Evolutionary conservation across 2,113 vertebrate species (phyloP), one percentile per base, ranked within the genome.

Genomic region (Girardinichthys multiradiatus): DNA sequence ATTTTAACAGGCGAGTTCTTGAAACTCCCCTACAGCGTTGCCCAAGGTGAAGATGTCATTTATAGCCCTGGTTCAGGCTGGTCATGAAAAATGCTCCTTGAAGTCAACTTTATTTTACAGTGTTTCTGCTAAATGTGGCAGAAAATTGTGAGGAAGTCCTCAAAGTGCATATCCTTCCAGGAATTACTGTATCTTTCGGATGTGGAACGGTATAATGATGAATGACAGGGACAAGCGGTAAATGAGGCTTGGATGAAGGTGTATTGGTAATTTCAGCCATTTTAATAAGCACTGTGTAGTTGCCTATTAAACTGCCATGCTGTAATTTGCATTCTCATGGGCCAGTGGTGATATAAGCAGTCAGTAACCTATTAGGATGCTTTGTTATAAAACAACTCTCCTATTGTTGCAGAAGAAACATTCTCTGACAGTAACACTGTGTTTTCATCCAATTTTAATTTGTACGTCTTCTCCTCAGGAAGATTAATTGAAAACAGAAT

Each of bases 401-500:
- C 83, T 35, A 57, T 81, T 86, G 86, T 83, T 68, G 65, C 66
- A 27, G 75, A 74, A 72, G 75, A 82, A 87, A 77, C 57, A 24
- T 21, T 66, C 60, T 30, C 29, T 68, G 68, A 85, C 76, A 76
- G 72, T 72, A 59, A 74, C 86, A 79, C 37, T 76, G 85, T 74
- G 64, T 89, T 82, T 77, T 61, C 57, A 26, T 77, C 70, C 72
- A 27, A 6, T 68, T 87, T 77, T 80, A 81, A 89, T 86, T 75
- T 85, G 79, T 72, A 66, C 14, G 35, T 84, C 80, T 83, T 61
- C 70, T 83, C 61, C 58, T 72, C 76, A 45, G 61, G 76, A 77
- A 76, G 85, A 90, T 91, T 90, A 90, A 90, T 90, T 90, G 89
- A 87, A 89, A 92, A 82, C 28, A 59, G 74, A 86, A 77, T 77